Percentiles rank a stretch among this genome's conserved stretches.
These are phyloP conservation scores for Odontocerum albicorne DNA, from an alignment of 2,888 invertebrate species.

Conservation along the genomic window DNA sequence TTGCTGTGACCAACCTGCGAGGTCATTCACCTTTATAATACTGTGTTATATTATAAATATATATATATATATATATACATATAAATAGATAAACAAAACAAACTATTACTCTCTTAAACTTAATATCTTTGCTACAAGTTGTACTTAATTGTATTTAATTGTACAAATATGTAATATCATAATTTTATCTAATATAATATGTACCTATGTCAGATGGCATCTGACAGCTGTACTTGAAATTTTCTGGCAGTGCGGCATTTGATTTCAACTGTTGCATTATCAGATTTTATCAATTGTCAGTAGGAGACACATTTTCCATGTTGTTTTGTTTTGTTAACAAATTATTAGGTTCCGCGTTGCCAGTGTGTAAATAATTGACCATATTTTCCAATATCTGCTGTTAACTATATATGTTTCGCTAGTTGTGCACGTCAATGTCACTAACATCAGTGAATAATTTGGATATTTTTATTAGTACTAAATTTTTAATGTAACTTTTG, in stretches of 20 bases:
- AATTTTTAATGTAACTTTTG: constrained; percentile 8
- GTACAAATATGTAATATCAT: constrained; percentile 65
- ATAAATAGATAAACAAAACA: constrained; percentile 43
- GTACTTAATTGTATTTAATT: constrained; percentile 70
- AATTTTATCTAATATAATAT: constrained; percentile 44
- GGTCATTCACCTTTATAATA: constrained; percentile 30
- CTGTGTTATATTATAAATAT: constrained; percentile 27
- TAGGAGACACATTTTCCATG: not conserved
- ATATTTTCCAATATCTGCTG: constrained; percentile 14
- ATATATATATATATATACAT: constrained; percentile 11
- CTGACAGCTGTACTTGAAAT: not conserved
- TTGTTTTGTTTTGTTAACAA: not conserved
- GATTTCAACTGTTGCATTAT: too few species aligned
- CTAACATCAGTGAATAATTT: too few species aligned
- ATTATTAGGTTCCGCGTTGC: not conserved
- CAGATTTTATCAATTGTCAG: not conserved
- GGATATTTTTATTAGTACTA: constrained; percentile 8
- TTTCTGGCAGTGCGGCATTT: too few species aligned
- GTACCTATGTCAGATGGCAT: not conserved
- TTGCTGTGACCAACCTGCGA: constrained; percentile 9
- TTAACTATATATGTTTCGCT: constrained; percentile 14
- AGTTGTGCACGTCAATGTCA: too few species aligned
- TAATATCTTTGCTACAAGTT: constrained; percentile 68
- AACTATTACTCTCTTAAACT: constrained; percentile 59
- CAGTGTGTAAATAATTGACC: constrained; percentile 17